Conservation (phyloP, 2,113 vertebrate genomes). For the Felis chaus region DNA sequence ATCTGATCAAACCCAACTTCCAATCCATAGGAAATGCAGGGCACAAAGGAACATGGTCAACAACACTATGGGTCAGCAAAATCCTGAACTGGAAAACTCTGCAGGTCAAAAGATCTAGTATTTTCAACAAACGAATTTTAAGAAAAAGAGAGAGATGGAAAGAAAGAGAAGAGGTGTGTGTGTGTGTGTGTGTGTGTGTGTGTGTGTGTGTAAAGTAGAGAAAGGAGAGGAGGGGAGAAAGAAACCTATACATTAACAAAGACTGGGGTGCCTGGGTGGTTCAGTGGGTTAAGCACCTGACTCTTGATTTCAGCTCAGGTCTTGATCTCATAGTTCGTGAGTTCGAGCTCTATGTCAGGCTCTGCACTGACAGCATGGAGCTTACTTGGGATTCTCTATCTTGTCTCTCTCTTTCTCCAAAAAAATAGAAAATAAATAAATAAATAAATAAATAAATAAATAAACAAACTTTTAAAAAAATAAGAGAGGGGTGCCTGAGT, state of each 20-base stretch:
- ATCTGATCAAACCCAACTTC: neutral
- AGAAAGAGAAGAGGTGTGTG: neutral
- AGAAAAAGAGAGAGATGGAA: neutral
- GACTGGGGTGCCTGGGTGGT: neutral
- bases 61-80: neutral
- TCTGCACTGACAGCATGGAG: no score
- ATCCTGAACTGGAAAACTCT: neutral
- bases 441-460: no score
- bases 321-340: no score
- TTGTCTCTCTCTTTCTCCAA: no score
- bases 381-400: no score
- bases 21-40: neutral
- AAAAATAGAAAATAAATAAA: no score
- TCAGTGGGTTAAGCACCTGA: no score
- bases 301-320: no score
- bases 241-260: neutral
- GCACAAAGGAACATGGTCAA: neutral
- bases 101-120: neutral
- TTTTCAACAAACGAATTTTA: slow-evolving; percentile 1
- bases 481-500: no score
- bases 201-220: neutral
- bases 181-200: neutral
- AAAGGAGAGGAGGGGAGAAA: neutral
- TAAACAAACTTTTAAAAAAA: no score
- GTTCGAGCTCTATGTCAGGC: no score